These are phyloP conservation scores for Litoditis marina DNA, from an alignment of 2,888 invertebrate genomes.

Conservation along the genomic window DNA sequence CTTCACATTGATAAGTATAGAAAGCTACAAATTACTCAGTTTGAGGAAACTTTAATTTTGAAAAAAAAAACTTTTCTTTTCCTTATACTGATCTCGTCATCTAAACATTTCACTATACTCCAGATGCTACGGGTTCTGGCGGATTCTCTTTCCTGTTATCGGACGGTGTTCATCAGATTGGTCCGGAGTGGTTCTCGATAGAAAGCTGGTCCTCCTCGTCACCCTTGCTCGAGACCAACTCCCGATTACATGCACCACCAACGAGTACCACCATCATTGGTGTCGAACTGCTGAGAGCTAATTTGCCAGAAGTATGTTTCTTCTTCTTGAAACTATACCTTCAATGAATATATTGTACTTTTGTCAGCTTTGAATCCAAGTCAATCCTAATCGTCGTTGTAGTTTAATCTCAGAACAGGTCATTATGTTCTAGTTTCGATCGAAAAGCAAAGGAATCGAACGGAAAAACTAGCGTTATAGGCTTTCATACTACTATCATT, in stretches of 20 bases:
- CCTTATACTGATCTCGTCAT: constrained; percentile 3
- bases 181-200: constrained; percentile 58
- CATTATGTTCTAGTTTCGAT: not conserved
- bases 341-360: too few relatives aligned
- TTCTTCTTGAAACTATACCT: too few relatives aligned
- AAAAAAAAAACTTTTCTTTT: too few relatives aligned
- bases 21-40: too few relatives aligned
- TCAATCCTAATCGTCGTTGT: not conserved
- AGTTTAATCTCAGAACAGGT: not conserved
- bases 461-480: not conserved
- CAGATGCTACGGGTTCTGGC: constrained; percentile 25
- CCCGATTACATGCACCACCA: constrained; percentile 39
- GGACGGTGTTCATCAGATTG: constrained; percentile 55
- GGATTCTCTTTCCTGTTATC: constrained; percentile 58
- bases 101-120: not conserved
- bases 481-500: too few relatives aligned
- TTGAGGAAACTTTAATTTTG: too few relatives aligned
- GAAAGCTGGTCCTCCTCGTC: constrained; percentile 36
- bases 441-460: not conserved
- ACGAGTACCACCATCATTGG: constrained; percentile 43
- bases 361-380: too few relatives aligned
- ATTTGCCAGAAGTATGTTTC: constrained; percentile 41
- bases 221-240: constrained; percentile 36
- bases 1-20: too few relatives aligned
- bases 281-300: constrained; percentile 49